Conservation (phyloP, 2,888 invertebrate genomes). For the Ditula angustiorana region DNA sequence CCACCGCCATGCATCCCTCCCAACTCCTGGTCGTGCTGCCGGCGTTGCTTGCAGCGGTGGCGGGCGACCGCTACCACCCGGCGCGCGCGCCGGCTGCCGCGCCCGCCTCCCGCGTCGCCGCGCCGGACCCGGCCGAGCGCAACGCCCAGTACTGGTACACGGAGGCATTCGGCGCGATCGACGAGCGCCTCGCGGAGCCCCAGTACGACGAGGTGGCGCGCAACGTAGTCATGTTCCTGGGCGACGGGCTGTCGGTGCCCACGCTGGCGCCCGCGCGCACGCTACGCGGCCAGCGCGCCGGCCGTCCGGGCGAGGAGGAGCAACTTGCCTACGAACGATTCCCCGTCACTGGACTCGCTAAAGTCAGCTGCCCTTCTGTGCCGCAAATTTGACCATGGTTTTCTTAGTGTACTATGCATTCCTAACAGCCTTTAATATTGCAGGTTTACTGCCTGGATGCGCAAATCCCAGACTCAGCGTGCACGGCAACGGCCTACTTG, state of each 20-base stretch:
- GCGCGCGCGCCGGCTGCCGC: constrained; percentile 34
- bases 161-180: constrained; percentile 45
- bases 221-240: constrained; percentile 88
- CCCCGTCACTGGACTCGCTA: constrained; percentile 79
- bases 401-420: constrained; percentile 4
- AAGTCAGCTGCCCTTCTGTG: too few relatives aligned
- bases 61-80: constrained; percentile 37
- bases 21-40: constrained; percentile 12
- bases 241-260: constrained; percentile 90
- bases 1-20: not conserved
- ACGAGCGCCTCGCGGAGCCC: constrained; percentile 56
- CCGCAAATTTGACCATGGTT: not conserved
- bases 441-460: constrained; percentile 75
- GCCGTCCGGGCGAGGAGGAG: constrained; percentile 83
- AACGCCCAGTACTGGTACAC: constrained; percentile 45
- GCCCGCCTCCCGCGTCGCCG: not conserved
- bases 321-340: constrained; percentile 86
- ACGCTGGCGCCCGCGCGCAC: constrained; percentile 87
- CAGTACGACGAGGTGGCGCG: constrained; percentile 69
- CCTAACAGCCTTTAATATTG: not conserved
- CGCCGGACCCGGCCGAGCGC: constrained; percentile 12
- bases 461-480: constrained; percentile 84
- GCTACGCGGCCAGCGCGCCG: constrained; percentile 83
- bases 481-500: constrained; percentile 81
- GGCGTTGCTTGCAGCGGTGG: constrained; percentile 37